Conservation (phyloP, 2,888 invertebrate genomes). For the Marronus borbonicus region DNA sequence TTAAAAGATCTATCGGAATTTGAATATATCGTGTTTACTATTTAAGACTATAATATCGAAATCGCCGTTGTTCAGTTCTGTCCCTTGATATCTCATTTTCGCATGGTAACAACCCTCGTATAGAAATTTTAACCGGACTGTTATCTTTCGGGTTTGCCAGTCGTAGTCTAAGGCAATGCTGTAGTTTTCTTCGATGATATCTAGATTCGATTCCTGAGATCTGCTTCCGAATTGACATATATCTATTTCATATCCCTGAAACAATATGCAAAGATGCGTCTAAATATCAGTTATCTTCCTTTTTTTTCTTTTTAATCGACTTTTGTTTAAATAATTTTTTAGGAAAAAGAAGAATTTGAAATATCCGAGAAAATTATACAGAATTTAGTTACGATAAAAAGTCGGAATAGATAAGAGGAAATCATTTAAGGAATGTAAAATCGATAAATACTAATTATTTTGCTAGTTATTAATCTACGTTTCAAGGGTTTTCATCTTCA, state of each 20-base stretch:
- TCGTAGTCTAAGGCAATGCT: conserved; percentile 82
- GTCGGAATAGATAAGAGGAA: too few relatives aligned
- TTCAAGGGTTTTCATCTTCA: too few relatives aligned
- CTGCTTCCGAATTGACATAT: conserved; percentile 76
- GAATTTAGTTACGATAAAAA: too few relatives aligned
- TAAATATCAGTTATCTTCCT: too few relatives aligned
- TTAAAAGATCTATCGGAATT: conserved; percentile 12
- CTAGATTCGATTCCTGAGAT: conserved; percentile 65
- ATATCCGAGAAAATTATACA: too few relatives aligned
- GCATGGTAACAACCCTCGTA: conserved; percentile 88
- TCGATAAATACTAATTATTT: too few relatives aligned
- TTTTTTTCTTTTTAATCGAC: too few relatives aligned
- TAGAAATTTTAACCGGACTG: conserved; percentile 84
- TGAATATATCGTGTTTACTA: conserved; percentile 74
- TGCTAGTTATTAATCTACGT: too few relatives aligned
- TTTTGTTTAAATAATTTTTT: too few relatives aligned
- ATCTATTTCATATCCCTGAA: conserved; percentile 77
- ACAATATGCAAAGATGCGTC: background rate
- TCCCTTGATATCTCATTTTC: conserved; percentile 82
- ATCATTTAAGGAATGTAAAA: too few relatives aligned
- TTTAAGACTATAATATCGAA: conserved; percentile 94
- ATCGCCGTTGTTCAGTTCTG: conserved; percentile 88
- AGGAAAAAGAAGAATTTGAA: too few relatives aligned
- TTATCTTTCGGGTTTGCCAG: conserved; percentile 83
- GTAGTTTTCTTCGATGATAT: conserved; percentile 68